Evolutionary conservation across 2,888 invertebrate species (phyloP).

Genomic region (Thymelicus lineola): DNA sequence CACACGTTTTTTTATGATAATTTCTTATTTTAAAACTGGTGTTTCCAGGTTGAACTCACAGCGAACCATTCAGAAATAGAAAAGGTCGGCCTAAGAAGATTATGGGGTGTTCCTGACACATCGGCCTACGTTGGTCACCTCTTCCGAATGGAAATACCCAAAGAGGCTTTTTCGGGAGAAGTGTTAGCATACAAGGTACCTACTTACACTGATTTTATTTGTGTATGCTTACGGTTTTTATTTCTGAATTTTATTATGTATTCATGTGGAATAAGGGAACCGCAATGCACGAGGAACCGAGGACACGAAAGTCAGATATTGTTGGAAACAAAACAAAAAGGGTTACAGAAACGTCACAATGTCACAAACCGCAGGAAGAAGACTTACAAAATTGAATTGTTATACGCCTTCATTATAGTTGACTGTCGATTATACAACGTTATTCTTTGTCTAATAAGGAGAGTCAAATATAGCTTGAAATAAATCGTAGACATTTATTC

Average conservation of each 20-base stretch:
- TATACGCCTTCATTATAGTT: no score
- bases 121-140: conserved; percentile 89
- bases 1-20: no score
- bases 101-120: conserved; percentile 87
- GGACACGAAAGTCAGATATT: background rate
- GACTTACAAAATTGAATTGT: no score
- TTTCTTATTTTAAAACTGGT: conserved; percentile 21
- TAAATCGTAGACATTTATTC: no score
- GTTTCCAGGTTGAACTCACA: conserved; percentile 74
- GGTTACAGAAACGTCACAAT: background rate
- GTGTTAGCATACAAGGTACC: conserved; percentile 89
- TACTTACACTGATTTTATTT: conserved; percentile 32
- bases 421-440: no score
- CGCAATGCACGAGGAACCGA: conserved; percentile 25
- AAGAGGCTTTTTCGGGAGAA: conserved; percentile 88
- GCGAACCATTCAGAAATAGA: conserved; percentile 79
- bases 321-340: conserved; percentile 5
- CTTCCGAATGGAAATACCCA: conserved; percentile 90
- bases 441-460: no score
- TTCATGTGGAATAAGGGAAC: conserved; percentile 7
- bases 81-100: conserved; percentile 80
- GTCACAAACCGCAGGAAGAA: background rate
- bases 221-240: conserved; percentile 5
- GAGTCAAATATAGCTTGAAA: no score
- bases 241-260: conserved; percentile 11